Percentiles rank a stretch among this genome's conserved stretches.
Conservation (phyloP, 2,113 vertebrate genomes). For the Eleginops maclovinus region DNA sequence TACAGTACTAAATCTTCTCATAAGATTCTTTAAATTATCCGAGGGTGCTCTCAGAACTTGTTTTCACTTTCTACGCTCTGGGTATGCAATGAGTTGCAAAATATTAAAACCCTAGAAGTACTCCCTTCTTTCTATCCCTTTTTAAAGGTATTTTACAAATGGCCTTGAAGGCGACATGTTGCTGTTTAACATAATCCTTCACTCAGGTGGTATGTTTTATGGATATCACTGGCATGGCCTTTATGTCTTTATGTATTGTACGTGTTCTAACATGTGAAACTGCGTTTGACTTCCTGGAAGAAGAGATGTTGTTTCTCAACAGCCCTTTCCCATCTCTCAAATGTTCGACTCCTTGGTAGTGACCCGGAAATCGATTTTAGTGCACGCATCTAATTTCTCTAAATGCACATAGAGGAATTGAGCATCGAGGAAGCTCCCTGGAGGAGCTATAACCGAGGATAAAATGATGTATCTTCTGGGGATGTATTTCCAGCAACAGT, state of each 20-base stretch:
- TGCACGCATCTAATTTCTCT: too few species aligned
- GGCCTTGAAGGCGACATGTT: background rate
- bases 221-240: too few species aligned
- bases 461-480: too few species aligned
- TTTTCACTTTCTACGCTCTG: background rate
- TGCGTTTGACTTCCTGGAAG: background rate
- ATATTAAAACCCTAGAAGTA: background rate
- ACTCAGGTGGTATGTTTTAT: too few species aligned
- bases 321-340: too few species aligned
- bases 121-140: background rate
- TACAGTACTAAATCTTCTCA: background rate
- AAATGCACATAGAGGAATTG: too few species aligned
- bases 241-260: background rate
- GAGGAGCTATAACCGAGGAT: too few species aligned
- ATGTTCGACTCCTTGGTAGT: too few species aligned
- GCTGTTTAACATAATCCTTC: background rate
- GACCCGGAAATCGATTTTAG: too few species aligned
- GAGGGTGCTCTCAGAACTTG: background rate
- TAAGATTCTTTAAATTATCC: background rate
- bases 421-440: too few species aligned
- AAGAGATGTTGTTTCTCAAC: background rate
- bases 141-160: background rate
- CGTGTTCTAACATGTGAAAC: background rate
- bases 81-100: background rate
- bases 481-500: too few species aligned